A percentile compares a stretch with the other conserved stretches of the same genome.
These are phyloP conservation scores for Ambastaia sidthimunki DNA, from an alignment of 2,797 vertebrate species.

Conservation along the genomic window DNA sequence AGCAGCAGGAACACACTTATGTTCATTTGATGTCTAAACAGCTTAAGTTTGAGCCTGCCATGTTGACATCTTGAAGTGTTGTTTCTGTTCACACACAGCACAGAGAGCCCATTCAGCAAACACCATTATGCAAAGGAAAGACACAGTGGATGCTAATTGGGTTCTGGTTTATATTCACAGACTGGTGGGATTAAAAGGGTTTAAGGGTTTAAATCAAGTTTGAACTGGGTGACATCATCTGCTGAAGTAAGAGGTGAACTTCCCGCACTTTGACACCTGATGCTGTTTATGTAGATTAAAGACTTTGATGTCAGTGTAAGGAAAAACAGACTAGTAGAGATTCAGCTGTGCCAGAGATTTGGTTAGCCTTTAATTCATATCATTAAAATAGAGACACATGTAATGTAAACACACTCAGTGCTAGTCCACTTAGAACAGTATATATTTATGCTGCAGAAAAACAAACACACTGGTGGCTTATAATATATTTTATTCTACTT, in stretches of 20 bases:
- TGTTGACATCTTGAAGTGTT: conserved; percentile 13
- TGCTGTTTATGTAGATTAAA: conserved; percentile 54
- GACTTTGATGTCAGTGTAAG: conserved; percentile 74
- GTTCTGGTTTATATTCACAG: conserved; percentile 31
- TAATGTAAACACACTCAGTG: not conserved
- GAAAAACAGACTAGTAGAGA: conserved; percentile 45
- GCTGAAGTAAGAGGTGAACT: conserved; percentile 61
- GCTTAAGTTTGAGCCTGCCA: not conserved
- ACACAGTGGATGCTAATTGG: conserved; percentile 7
- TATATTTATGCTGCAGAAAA: conserved; percentile 20
- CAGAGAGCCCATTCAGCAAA: conserved; percentile 29
- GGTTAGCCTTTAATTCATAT: not conserved
- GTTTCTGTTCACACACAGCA: not conserved
- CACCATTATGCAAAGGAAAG: conserved; percentile 5
- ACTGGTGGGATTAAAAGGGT: conserved; percentile 29
- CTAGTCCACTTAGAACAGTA: conserved; percentile 47
- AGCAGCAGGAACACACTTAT: not conserved
- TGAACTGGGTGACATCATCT: conserved; percentile 62
- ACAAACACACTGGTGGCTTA: conserved; percentile 68
- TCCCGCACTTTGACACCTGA: conserved; percentile 62
- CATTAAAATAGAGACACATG: conserved; percentile 12
- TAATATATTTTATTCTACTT: conserved; percentile 71
- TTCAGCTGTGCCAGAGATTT: not conserved
- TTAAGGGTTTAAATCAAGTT: conserved; percentile 13
- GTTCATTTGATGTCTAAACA: not conserved